phyloP scores from a whole-genome alignment of 2,888 invertebrate species.

The Caenorhabditis sinica region DNA sequence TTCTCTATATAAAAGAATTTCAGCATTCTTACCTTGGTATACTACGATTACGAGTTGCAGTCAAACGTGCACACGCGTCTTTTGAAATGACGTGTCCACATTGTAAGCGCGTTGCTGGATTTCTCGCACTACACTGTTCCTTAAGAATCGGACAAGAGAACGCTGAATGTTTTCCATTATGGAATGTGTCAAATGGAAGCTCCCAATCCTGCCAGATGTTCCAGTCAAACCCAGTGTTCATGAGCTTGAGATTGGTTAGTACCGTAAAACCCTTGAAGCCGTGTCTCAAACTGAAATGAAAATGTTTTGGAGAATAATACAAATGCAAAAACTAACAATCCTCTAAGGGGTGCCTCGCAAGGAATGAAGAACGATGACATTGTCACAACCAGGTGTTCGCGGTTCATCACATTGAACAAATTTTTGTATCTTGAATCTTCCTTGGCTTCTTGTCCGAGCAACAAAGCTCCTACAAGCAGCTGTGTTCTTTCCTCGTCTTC shows the following conservation, averaged over 20 bases:
- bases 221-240: neutral
- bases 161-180: slow-evolving; percentile 95
- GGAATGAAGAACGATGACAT: slow-evolving; percentile 72
- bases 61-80: slow-evolving; percentile 95
- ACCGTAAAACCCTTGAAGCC: slow-evolving; percentile 3
- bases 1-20: no score
- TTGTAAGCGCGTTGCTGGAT: slow-evolving; percentile 96
- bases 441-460: slow-evolving; percentile 36
- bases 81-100: slow-evolving; percentile 99
- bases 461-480: slow-evolving; percentile 52
- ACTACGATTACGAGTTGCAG: slow-evolving; percentile 30
- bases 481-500: slow-evolving; percentile 33
- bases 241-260: neutral
- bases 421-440: slow-evolving; percentile 46
- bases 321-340: slow-evolving; percentile 70
- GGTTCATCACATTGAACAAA: slow-evolving; percentile 43
- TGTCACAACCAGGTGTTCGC: slow-evolving; percentile 65
- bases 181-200: slow-evolving; percentile 88
- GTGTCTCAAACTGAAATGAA: slow-evolving; percentile 22
- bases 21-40: slow-evolving; percentile 9
- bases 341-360: slow-evolving; percentile 64
- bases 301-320: neutral
- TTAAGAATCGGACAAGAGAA: slow-evolving; percentile 98
- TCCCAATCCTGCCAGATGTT: slow-evolving; percentile 84
- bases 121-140: slow-evolving; percentile 95